Evolutionary conservation across 1,140 invertebrate species (phyloP).

Genomic region (Agraylea sexmaculata): DNA sequence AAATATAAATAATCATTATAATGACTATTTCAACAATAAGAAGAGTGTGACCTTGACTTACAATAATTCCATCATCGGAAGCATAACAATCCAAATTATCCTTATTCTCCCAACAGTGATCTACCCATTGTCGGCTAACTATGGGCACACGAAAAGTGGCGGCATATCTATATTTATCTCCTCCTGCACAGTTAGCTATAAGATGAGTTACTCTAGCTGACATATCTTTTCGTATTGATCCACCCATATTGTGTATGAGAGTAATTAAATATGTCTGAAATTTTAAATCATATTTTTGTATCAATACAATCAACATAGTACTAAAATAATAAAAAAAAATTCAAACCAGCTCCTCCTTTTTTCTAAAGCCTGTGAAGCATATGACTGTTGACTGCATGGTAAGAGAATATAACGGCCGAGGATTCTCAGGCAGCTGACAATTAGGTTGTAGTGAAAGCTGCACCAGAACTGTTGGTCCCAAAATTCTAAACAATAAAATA

Average conservation of each 20-base stretch:
- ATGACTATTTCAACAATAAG: background rate
- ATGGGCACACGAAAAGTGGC: conserved; percentile 80
- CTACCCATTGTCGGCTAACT: conserved; percentile 78
- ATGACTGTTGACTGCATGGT: conserved; percentile 76
- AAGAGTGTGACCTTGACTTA: conserved; percentile 34
- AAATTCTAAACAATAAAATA: conserved; percentile 41
- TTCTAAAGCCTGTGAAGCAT: conserved; percentile 82
- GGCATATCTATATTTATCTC: conserved; percentile 79
- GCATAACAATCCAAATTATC: conserved; percentile 56
- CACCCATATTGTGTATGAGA: conserved; percentile 88
- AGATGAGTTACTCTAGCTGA: conserved; percentile 81
- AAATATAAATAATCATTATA: background rate
- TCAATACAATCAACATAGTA: conserved; percentile 10
- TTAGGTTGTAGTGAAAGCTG: conserved; percentile 59
- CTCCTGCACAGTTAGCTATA: conserved; percentile 73
- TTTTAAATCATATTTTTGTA: conserved; percentile 18
- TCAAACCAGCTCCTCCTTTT: conserved; percentile 70
- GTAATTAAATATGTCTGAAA: conserved; percentile 68
- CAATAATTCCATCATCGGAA: conserved; percentile 54
- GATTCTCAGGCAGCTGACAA: conserved; percentile 49
- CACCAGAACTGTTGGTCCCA: conserved; percentile 65
- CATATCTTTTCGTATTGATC: conserved; percentile 82
- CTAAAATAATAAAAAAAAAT: conserved; percentile 11
- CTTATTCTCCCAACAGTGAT: conserved; percentile 67
- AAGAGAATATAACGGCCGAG: conserved; percentile 72